Conservation (phyloP, 2,797 vertebrate species). For the Chaenodraco wilsoni region DNA sequence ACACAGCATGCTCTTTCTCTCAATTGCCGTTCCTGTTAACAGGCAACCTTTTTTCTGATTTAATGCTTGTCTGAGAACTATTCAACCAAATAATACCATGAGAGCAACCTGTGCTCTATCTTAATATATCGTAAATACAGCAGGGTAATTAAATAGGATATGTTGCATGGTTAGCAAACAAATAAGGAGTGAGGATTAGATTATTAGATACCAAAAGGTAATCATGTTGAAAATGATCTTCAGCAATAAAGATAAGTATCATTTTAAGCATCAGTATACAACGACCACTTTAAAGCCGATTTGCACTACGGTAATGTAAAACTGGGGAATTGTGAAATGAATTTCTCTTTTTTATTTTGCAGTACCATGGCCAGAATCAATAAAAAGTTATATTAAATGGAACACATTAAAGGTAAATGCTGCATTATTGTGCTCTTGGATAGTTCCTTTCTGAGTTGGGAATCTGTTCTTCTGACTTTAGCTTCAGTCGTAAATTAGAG, state of each 20-base stretch:
- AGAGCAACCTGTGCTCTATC: conserved; percentile 23
- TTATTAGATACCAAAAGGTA: background rate
- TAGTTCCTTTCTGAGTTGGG: too few species aligned
- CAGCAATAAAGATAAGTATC: background rate
- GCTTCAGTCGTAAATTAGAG: too few species aligned
- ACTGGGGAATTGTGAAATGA: too few species aligned
- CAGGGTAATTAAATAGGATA: background rate
- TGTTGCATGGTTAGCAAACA: background rate
- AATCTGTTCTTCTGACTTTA: too few species aligned
- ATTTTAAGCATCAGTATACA: too few species aligned
- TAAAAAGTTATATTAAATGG: too few species aligned
- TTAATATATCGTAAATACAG: background rate
- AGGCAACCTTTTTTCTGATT: conserved; percentile 1
- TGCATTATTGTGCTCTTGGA: too few species aligned
- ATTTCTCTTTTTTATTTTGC: too few species aligned
- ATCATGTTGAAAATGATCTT: background rate
- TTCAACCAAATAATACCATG: background rate
- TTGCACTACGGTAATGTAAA: too few species aligned
- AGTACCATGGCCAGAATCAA: too few species aligned
- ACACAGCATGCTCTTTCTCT: background rate
- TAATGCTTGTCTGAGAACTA: background rate
- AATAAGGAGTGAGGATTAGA: background rate
- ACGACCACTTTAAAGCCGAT: too few species aligned
- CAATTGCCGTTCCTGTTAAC: background rate
- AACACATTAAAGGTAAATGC: too few species aligned